Percentiles rank a stretch among this genome's conserved stretches.
Evolutionary conservation across 53 echinoderm and acorn worm genomes (phyloP).

Genomic region (Luidia sarsii): DNA sequence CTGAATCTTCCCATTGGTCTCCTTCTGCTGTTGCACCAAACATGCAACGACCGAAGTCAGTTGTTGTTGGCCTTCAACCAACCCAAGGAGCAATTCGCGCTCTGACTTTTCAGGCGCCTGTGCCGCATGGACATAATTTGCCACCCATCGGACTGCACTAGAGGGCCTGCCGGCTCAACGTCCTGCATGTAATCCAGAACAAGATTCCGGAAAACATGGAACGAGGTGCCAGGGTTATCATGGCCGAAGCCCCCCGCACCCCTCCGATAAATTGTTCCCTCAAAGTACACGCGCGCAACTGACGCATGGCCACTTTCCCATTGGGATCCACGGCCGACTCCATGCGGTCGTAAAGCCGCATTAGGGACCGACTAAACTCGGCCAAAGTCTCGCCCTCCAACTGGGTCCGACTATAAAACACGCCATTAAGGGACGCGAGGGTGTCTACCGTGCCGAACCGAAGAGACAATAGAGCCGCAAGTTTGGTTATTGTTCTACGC

Average conservation of each 20-base stretch:
- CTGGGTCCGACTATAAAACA: slow-evolving; percentile 34
- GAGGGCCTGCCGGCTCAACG: not conserved
- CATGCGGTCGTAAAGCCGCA: too few species aligned
- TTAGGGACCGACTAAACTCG: slow-evolving; percentile 29
- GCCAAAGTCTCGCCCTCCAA: slow-evolving; percentile 39
- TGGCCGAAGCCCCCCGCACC: slow-evolving; percentile 25
- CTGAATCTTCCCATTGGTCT: not conserved
- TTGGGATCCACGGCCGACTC: slow-evolving; percentile 5
- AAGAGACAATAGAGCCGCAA: slow-evolving; percentile 14
- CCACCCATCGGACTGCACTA: not conserved
- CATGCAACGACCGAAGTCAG: not conserved
- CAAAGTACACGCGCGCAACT: not conserved
- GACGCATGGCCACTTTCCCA: slow-evolving; percentile 19
- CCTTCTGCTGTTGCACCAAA: not conserved
- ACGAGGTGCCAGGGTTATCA: not conserved
- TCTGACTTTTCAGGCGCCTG: not conserved
- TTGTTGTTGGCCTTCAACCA: slow-evolving; percentile 4
- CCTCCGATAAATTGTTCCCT: slow-evolving; percentile 35
- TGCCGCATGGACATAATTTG: not conserved
- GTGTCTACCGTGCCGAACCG: slow-evolving; percentile 33
- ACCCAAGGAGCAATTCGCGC: not conserved
- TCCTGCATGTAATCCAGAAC: not conserved
- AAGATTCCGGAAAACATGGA: not conserved
- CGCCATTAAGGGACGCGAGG: slow-evolving; percentile 4
- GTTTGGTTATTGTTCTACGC: not conserved